phyloP scores from a whole-genome alignment of 2,797 vertebrate genomes.

The Eidolon dupreanum region DNA sequence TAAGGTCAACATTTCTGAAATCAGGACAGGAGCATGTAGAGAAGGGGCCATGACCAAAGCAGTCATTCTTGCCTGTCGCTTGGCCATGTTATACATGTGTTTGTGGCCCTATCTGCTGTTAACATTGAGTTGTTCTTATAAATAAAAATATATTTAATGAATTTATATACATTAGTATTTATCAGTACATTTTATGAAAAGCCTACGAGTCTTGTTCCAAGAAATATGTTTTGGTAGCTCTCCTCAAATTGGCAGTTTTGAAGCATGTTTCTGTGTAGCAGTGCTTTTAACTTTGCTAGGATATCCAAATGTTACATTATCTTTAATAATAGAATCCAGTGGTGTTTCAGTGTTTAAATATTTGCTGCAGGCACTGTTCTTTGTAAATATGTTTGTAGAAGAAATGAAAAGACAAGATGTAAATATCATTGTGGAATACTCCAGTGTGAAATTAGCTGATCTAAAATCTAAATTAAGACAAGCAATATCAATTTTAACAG shows the following conservation, averaged over 20 bases:
- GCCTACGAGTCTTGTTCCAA: neutral
- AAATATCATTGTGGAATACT: neutral
- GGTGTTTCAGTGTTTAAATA: neutral
- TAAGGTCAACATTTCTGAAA: neutral
- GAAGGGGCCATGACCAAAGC: neutral
- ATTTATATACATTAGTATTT: neutral
- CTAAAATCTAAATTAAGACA: neutral
- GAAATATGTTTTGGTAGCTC: constrained; percentile 29
- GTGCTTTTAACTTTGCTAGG: neutral
- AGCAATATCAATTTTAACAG: neutral
- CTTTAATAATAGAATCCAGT: neutral
- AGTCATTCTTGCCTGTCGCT: neutral
- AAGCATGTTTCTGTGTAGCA: neutral
- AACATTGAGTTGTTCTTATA: neutral
- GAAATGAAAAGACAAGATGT: constrained; percentile 6
- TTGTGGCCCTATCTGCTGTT: neutral
- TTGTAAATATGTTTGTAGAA: neutral
- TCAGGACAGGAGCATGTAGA: neutral
- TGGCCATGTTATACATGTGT: neutral
- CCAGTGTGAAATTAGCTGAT: neutral
- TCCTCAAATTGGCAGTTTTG: constrained; percentile 4
- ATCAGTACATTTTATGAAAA: neutral
- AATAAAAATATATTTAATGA: neutral
- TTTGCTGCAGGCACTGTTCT: neutral
- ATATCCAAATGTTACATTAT: neutral